These are phyloP conservation scores for Aproaerema taeniolella DNA, from an alignment of 2,888 invertebrate genomes.

Conservation along the genomic window DNA sequence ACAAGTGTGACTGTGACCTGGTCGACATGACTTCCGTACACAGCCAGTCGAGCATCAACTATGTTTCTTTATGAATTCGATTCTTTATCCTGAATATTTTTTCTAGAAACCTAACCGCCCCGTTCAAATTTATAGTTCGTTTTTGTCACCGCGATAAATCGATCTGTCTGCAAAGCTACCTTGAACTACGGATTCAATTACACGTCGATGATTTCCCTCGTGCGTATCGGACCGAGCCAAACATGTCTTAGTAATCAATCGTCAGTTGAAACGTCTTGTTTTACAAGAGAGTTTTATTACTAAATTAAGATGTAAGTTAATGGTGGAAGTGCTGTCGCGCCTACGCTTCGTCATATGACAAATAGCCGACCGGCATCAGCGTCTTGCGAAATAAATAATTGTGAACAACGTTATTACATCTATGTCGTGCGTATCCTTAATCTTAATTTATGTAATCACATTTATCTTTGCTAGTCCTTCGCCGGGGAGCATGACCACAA, in stretches of 20 bases:
- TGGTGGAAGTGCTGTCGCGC: conserved; percentile 28
- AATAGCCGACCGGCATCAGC: conserved; percentile 25
- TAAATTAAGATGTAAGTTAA: conserved; percentile 45
- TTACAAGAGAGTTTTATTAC: conserved; percentile 53
- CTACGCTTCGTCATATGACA: conserved; percentile 33
- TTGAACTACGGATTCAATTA: conserved; percentile 66
- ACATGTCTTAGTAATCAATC: conserved; percentile 62
- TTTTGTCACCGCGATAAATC: conserved; percentile 47
- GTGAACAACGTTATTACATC: conserved; percentile 17
- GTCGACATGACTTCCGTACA: conserved; percentile 55
- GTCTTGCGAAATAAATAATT: conserved; percentile 12
- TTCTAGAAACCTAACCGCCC: conserved; percentile 19
- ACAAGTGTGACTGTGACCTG: conserved; percentile 61
- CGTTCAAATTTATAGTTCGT: conserved; percentile 27
- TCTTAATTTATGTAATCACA: conserved; percentile 8
- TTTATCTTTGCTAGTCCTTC: conserved; percentile 2
- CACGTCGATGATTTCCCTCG: conserved; percentile 53
- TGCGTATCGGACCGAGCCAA: conserved; percentile 64
- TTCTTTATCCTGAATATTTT: conserved; percentile 16
- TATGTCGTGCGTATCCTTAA: conserved; percentile 15
- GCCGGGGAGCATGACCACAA: too few relatives aligned
- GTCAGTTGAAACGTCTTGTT: conserved; percentile 42
- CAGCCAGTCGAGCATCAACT: conserved; percentile 16
- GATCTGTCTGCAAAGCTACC: conserved; percentile 42
- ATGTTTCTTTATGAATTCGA: conserved; percentile 5